phyloP scores from a whole-genome alignment of 2,888 invertebrate species.

The Ochropleura leucogaster region DNA sequence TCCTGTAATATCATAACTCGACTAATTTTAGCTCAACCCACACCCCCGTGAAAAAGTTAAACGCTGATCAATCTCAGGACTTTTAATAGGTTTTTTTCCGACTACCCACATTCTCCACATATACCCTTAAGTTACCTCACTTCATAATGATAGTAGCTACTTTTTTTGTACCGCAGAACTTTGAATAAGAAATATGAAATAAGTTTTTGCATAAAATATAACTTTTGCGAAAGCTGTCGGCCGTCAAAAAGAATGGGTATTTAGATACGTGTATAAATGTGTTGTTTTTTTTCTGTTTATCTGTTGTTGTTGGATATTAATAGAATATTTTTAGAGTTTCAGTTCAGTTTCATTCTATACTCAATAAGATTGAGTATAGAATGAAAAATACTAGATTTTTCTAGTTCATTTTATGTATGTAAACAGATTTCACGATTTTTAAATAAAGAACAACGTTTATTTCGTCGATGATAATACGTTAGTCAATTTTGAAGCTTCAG shows the following conservation, averaged over 20 bases:
- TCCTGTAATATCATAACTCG: slow-evolving; percentile 11
- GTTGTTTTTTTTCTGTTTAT: slow-evolving; percentile 32
- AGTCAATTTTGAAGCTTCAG: background rate
- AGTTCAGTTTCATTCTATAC: too few relatives aligned
- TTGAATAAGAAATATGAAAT: slow-evolving; percentile 86
- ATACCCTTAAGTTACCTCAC: slow-evolving; percentile 36
- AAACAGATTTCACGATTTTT: too few relatives aligned
- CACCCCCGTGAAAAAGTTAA: slow-evolving; percentile 28
- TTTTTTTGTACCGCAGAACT: slow-evolving; percentile 73
- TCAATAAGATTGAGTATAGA: background rate
- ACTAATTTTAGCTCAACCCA: background rate
- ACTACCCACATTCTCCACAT: slow-evolving; percentile 46
- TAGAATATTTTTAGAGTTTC: background rate
- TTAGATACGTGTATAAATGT: slow-evolving; percentile 55
- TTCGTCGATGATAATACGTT: background rate
- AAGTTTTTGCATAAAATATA: slow-evolving; percentile 86
- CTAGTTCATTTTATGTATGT: too few relatives aligned
- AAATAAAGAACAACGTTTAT: too few relatives aligned
- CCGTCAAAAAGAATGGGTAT: slow-evolving; percentile 73
- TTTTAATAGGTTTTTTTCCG: slow-evolving; percentile 55
- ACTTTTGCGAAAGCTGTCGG: slow-evolving; percentile 80
- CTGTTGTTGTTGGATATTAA: background rate
- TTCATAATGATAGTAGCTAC: slow-evolving; percentile 59
- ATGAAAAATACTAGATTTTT: background rate
- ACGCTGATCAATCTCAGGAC: slow-evolving; percentile 36